Conservation (phyloP, 2,113 vertebrate genomes). For the Leucosticte australis region DNA sequence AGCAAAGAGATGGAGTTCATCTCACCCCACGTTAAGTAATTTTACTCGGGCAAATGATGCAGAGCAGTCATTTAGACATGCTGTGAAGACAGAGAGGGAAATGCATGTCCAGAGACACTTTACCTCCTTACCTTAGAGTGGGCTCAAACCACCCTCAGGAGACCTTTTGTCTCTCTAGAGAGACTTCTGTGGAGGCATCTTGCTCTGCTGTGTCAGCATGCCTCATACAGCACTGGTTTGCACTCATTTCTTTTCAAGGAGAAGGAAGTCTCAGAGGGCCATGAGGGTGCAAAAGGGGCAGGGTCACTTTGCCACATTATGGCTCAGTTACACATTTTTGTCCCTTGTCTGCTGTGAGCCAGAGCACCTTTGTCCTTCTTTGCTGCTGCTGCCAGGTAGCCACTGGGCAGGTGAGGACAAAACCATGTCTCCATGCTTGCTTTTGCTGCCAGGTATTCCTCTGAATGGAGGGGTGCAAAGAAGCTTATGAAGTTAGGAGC, state of each 20-base stretch:
- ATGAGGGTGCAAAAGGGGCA: neutral
- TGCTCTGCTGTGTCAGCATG: neutral
- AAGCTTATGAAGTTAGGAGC: neutral
- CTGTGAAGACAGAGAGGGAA: neutral
- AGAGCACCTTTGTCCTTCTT: neutral
- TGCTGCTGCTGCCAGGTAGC: neutral
- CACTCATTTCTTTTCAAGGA: neutral
- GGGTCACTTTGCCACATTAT: neutral
- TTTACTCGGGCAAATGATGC: neutral
- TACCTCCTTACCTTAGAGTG: neutral
- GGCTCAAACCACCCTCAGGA: neutral
- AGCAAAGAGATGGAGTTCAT: neutral
- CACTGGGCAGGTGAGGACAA: fast-evolving
- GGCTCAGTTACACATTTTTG: neutral
- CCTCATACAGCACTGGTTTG: neutral
- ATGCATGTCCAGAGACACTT: neutral
- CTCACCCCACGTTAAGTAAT: neutral
- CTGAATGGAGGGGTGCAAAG: neutral
- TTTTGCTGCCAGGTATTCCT: neutral
- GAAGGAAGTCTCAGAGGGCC: neutral
- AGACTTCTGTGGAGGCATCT: neutral
- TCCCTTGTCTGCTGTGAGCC: neutral
- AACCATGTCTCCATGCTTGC: neutral
- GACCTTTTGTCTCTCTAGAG: neutral
- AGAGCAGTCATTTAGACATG: neutral